Conservation (phyloP, 2,888 invertebrate genomes). For the Helicoverpa assulta region DNA sequence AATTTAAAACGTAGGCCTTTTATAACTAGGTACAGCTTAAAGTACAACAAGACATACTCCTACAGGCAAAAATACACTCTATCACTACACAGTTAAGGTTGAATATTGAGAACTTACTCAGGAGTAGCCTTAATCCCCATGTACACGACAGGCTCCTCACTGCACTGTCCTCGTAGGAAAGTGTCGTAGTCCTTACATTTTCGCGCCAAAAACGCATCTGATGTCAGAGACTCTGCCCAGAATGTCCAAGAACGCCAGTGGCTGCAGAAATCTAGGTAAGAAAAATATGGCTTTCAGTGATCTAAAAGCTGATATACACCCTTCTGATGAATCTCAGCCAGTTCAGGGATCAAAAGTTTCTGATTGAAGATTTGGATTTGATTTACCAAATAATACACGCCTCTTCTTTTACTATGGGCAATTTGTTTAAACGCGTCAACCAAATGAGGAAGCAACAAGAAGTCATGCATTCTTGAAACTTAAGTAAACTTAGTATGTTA, state of each 20-base stretch:
- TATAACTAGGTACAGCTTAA: too few species aligned
- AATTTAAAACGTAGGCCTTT: too few species aligned
- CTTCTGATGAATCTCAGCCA: too few species aligned
- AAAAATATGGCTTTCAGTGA: too few species aligned
- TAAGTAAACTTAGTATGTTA: too few species aligned
- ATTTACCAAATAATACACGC: neutral
- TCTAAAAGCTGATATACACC: too few species aligned
- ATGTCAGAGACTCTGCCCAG: slow-evolving; percentile 84
- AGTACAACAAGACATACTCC: neutral
- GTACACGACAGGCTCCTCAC: slow-evolving; percentile 64
- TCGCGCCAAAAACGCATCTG: slow-evolving; percentile 76
- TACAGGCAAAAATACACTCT: neutral
- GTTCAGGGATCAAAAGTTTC: too few species aligned
- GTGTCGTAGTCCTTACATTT: slow-evolving; percentile 79
- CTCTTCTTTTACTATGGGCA: neutral
- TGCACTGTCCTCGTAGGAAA: slow-evolving; percentile 82
- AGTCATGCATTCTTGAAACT: too few species aligned
- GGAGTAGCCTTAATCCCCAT: slow-evolving; percentile 77
- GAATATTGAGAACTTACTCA: slow-evolving; percentile 63
- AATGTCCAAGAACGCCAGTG: slow-evolving; percentile 86
- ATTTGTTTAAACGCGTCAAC: neutral
- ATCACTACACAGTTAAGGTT: too few species aligned
- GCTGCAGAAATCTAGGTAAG: slow-evolving; percentile 84
- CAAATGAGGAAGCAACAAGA: too few species aligned
- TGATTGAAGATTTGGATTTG: neutral